Conservation (phyloP, 30 jellyfish, hydroid and myxozoan genomes). For the Sanderia malayensis region DNA sequence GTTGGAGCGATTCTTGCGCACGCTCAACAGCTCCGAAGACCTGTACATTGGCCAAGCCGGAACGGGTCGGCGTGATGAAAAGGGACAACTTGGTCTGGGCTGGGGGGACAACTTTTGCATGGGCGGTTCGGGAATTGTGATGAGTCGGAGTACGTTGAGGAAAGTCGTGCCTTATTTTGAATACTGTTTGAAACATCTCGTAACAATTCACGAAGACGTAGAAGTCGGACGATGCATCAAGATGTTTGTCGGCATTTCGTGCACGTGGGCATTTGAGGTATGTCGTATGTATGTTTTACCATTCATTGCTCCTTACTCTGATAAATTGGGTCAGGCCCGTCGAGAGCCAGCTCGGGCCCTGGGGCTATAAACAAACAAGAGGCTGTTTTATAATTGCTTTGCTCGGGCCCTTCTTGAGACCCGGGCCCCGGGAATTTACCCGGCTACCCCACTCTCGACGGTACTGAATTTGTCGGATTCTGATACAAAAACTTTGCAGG, state of each 20-base stretch:
- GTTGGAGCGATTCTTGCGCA: slow-evolving; percentile 73
- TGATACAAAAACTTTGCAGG: too few species aligned
- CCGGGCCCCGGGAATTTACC: too few species aligned
- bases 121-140: slow-evolving; percentile 99
- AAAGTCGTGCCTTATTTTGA: slow-evolving; percentile 90
- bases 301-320: too few species aligned
- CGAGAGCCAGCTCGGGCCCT: too few species aligned
- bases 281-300: too few species aligned
- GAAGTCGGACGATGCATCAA: slow-evolving; percentile 97
- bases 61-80: slow-evolving; percentile 84
- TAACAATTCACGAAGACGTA: slow-evolving; percentile 95
- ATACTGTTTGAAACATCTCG: slow-evolving; percentile 69
- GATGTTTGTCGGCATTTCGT: slow-evolving; percentile 85
- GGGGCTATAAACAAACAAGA: too few species aligned
- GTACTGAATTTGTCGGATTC: too few species aligned
- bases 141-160: slow-evolving; percentile 83
- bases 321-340: too few species aligned
- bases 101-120: slow-evolving; percentile 94
- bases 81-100: slow-evolving; percentile 80
- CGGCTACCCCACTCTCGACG: too few species aligned
- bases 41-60: slow-evolving; percentile 98
- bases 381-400: too few species aligned
- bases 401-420: too few species aligned
- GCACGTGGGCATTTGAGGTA: slow-evolving; percentile 99
- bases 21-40: slow-evolving; percentile 91